A percentile compares a stretch with the other conserved stretches of the same genome.
Conservation (phyloP, 2,113 vertebrate species). For the Nothobranchius furzeri region DNA sequence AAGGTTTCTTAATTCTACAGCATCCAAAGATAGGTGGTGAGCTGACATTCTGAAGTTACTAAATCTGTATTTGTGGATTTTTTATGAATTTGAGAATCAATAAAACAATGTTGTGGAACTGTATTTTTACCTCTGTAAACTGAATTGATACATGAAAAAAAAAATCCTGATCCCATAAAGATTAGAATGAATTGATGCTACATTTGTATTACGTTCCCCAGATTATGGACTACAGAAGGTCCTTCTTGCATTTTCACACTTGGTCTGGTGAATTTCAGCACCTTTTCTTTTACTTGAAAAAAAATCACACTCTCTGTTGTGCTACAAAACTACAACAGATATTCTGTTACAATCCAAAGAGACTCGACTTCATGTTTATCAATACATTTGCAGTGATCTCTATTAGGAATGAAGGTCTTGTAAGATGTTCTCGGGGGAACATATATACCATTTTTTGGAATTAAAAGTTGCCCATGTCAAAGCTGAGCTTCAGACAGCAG, state of each 20-base stretch:
- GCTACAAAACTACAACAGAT: slow-evolving; percentile 2
- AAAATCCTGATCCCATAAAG: slow-evolving; percentile 43
- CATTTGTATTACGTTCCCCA: slow-evolving; percentile 48
- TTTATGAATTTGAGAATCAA: no score
- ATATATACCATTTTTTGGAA: no score
- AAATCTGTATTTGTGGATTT: no score
- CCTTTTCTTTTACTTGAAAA: slow-evolving; percentile 22
- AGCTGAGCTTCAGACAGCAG: no score
- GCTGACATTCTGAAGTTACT: no score
- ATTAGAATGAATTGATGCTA: slow-evolving; percentile 47
- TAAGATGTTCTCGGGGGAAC: no score
- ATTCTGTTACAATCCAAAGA: slow-evolving; percentile 11
- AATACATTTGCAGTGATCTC: no score
- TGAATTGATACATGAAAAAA: neutral
- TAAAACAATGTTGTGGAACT: no score
- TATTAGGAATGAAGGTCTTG: no score
- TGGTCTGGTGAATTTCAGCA: slow-evolving; percentile 35
- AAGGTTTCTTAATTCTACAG: no score
- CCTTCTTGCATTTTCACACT: slow-evolving; percentile 47
- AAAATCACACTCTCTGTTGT: slow-evolving; percentile 8
- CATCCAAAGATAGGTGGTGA: no score
- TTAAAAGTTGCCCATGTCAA: no score
- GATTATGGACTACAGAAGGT: slow-evolving; percentile 59
- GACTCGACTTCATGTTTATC: neutral
- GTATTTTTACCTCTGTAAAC: neutral